Evolutionary conservation across 2,888 invertebrate species (phyloP).

Genomic region (Tupiocoris notatus): DNA sequence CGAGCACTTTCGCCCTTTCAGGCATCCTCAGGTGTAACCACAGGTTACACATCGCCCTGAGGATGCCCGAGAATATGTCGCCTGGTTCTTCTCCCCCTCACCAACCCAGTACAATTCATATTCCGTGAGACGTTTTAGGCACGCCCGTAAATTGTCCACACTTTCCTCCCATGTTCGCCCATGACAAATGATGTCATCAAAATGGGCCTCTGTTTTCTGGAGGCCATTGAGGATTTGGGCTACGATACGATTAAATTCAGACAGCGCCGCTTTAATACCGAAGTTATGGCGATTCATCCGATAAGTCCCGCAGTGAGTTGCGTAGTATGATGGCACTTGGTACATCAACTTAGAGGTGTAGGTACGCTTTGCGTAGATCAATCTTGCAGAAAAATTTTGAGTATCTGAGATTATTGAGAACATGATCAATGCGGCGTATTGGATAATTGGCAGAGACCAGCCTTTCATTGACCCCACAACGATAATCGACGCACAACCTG

Average conservation of each 20-base stretch:
- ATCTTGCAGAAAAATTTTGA: slow-evolving; percentile 39
- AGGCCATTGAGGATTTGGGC: slow-evolving; percentile 38
- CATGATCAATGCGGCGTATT: slow-evolving; percentile 3
- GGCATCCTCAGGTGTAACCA: too few species aligned
- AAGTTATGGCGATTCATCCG: slow-evolving; percentile 33
- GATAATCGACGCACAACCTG: slow-evolving; percentile 46
- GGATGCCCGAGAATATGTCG: too few species aligned
- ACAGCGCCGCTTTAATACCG: slow-evolving; percentile 44
- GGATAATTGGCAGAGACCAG: neutral
- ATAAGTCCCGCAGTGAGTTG: slow-evolving; percentile 27
- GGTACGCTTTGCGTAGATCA: neutral
- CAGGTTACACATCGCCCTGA: too few species aligned
- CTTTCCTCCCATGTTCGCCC: slow-evolving; percentile 44
- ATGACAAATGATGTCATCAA: slow-evolving; percentile 49
- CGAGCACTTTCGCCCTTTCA: too few species aligned
- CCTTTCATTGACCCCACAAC: neutral
- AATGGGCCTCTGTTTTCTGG: slow-evolving; percentile 41
- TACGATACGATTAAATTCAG: slow-evolving; percentile 41
- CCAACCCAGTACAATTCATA: too few species aligned
- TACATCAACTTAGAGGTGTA: neutral
- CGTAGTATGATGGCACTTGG: slow-evolving; percentile 31
- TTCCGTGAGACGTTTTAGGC: neutral
- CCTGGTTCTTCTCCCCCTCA: too few species aligned
- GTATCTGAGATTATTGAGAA: neutral
- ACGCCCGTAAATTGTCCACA: neutral